Evolutionary conservation across 2,888 invertebrate genomes (phyloP), one percentile per base, ranked within the genome.

Genomic region (Eumerus sabulonum): DNA sequence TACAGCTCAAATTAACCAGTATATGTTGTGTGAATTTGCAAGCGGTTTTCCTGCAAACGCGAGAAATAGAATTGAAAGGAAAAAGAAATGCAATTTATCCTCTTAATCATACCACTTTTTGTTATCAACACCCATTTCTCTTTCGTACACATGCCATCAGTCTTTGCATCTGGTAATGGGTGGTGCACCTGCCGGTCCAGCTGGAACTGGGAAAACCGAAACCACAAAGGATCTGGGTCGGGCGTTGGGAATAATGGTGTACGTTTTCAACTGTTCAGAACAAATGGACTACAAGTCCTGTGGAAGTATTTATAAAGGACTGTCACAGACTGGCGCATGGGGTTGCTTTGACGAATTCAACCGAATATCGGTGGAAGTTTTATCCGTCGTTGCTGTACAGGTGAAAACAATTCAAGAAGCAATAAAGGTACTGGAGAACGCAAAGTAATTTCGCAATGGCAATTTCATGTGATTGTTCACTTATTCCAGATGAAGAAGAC

Each of bases 281-380:
- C 98, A 98, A 91, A 98, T 98, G 98, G 98, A 98, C 90, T 98
- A 98, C 90, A 96, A 96, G 90, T 97, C 97, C 42, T 95, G 97
- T 84, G 98, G 96, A 60, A 97, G 96, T 88, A 98, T 98, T 90
- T 98, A 97, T 90, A 98, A 98, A 91, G 98, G 92, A 87, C 90
- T 98, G 60, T 93, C 96, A 0, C 98, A 98, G 90, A 97, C 97
- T 14, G 98, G 98, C 1, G 96, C 97, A 19, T 98, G 98, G 98
- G 98, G 98, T 48, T 98, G 98, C 89, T 98, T 98, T 89, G 98
- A 98, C 87, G 98, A 98, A 90, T 98, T 98, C 90, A 98, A 98
- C 89, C 92, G 98, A 76, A 98, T 98, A 86, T 95, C 97, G 1
- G 95, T 98, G n/a, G 98, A 98, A 90, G 98, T 98, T 76, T 89